A percentile compares a stretch with the other conserved stretches of the same genome.
phyloP scores from a whole-genome alignment of 2,888 invertebrate species.

The Meganola albula region DNA sequence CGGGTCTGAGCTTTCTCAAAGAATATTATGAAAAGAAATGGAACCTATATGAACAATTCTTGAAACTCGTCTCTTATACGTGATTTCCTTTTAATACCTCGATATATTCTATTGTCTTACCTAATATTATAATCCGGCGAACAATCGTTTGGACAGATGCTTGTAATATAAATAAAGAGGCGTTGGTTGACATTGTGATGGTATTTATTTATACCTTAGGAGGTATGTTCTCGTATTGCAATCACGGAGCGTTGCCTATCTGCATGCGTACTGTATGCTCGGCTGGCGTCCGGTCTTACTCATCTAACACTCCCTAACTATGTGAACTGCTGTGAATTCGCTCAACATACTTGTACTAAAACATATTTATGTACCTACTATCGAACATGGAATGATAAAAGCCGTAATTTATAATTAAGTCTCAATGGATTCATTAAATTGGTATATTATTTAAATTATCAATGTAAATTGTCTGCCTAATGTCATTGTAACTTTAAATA shows the following conservation, averaged over 20 bases:
- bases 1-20: no score
- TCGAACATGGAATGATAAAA: no score
- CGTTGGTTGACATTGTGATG: conserved; percentile 58
- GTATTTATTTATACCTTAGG: conserved; percentile 73
- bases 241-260: conserved; percentile 58
- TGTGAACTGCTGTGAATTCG: conserved; percentile 39
- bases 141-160: conserved; percentile 59
- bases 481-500: no score
- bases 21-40: no score
- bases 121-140: conserved; percentile 52
- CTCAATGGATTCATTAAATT: no score
- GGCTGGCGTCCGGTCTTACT: conserved; percentile 72
- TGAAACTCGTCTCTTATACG: conserved; percentile 45
- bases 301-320: conserved; percentile 58
- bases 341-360: conserved; percentile 29
- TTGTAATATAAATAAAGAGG: conserved; percentile 61
- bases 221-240: conserved; percentile 65
- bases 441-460: no score
- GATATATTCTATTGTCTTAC: conserved; percentile 65
- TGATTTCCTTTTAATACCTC: conserved; percentile 65
- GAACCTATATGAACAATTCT: conserved; percentile 40
- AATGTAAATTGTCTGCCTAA: no score
- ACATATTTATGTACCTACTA: no score
- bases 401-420: no score
- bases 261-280: conserved; percentile 60